A percentile compares a stretch with the other conserved stretches of the same genome.
Evolutionary conservation across 2,888 invertebrate genomes (phyloP).

Genomic region (Drosophila neotestacea): DNA sequence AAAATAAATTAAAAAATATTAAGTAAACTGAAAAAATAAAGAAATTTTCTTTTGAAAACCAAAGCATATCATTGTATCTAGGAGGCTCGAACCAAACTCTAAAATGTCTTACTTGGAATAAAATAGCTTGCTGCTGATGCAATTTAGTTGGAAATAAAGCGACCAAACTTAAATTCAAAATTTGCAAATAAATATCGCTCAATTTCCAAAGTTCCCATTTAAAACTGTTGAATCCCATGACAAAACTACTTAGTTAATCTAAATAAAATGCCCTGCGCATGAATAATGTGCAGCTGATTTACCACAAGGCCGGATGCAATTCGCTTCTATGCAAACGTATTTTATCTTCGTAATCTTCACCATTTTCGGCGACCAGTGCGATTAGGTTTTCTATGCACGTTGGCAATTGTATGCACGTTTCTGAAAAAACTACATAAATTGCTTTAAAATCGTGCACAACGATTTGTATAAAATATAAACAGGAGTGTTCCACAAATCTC

Average conservation of each 20-base stretch:
- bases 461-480: constrained; percentile 44
- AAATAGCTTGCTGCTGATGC: background rate
- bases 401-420: constrained; percentile 85
- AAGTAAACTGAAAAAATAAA: no score
- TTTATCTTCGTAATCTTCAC: constrained; percentile 89
- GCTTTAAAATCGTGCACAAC: constrained; percentile 84
- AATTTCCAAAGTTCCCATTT: background rate
- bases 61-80: no score
- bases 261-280: constrained; percentile 41
- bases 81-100: no score
- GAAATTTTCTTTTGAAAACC: no score
- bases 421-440: constrained; percentile 86
- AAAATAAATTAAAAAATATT: no score
- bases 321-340: constrained; percentile 86
- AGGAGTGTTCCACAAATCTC: no score
- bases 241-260: background rate
- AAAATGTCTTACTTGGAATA: no score
- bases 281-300: constrained; percentile 74
- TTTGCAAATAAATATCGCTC: background rate
- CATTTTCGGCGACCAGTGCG: constrained; percentile 88
- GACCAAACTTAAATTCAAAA: background rate
- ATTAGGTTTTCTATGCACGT: constrained; percentile 87
- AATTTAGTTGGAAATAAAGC: constrained; percentile 1
- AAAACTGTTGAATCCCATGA: background rate
- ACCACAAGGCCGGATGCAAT: constrained; percentile 85